Conservation (phyloP, 2,888 invertebrate genomes). For the Rhabditophanes sp. region DNA sequence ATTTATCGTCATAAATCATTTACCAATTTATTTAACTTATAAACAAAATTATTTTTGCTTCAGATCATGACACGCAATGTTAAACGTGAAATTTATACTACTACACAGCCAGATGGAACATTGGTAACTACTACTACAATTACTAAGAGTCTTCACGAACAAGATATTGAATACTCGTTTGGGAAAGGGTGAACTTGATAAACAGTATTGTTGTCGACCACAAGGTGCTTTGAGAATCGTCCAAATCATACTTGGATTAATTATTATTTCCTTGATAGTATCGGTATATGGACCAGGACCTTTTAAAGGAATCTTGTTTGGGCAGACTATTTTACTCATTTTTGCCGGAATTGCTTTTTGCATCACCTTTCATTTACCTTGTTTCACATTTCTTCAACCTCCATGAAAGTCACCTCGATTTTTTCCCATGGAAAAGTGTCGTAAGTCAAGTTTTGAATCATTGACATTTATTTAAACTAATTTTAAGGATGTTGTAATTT, state of each 20-base stretch:
- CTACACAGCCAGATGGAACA: constrained; percentile 34
- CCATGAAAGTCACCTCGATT: constrained; percentile 27
- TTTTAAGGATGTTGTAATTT: constrained; percentile 31
- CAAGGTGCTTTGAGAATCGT: constrained; percentile 27
- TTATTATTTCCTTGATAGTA: too few species aligned
- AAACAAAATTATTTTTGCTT: too few species aligned
- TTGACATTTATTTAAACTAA: not conserved
- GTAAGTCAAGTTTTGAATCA: constrained; percentile 12
- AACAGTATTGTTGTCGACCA: constrained; percentile 28
- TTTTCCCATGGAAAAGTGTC: constrained; percentile 36
- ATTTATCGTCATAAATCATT: too few species aligned
- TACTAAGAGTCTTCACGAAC: too few species aligned
- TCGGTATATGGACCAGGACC: constrained; percentile 41
- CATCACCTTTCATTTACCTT: constrained; percentile 39
- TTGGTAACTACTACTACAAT: constrained; percentile 30
- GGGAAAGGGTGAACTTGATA: constrained; percentile 31
- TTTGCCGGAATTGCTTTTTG: constrained; percentile 31
- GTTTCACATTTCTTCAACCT: constrained; percentile 37
- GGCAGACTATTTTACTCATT: constrained; percentile 34
- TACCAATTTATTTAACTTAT: too few species aligned
- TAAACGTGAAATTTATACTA: constrained; percentile 25
- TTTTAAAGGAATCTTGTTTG: constrained; percentile 37
- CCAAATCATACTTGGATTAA: too few species aligned
- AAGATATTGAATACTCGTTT: too few species aligned
- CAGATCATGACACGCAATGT: too few species aligned